A percentile compares a stretch with the other conserved stretches of the same genome.
Conservation (phyloP, 2,888 invertebrate species). For the Ganaspis brasiliensis region DNA sequence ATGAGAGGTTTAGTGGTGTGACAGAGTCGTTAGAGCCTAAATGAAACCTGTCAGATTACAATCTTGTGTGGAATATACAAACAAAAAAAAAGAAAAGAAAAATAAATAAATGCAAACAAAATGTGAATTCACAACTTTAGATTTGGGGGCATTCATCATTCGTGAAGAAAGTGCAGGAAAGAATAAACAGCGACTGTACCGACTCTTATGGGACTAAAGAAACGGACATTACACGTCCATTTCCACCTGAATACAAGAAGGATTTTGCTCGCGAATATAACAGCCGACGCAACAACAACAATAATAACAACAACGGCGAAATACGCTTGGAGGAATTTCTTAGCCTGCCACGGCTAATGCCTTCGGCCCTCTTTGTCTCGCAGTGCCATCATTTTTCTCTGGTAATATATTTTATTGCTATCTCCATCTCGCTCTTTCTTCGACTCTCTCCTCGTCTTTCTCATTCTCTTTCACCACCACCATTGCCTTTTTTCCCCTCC, state of each 20-base stretch:
- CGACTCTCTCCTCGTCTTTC: slow-evolving; percentile 42
- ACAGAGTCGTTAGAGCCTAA: slow-evolving; percentile 11
- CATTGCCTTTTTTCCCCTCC: slow-evolving; percentile 50
- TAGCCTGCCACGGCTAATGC: slow-evolving; percentile 71
- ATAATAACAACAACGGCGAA: slow-evolving; percentile 61
- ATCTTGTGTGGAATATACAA: neutral
- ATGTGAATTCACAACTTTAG: neutral
- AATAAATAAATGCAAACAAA: neutral
- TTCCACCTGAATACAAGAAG: slow-evolving; percentile 58
- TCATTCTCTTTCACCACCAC: slow-evolving; percentile 44
- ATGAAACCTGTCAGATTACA: slow-evolving; percentile 5
- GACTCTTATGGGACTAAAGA: neutral
- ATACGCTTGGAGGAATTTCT: slow-evolving; percentile 70
- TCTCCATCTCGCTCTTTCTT: slow-evolving; percentile 55
- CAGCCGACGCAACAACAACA: slow-evolving; percentile 17
- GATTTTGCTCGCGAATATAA: slow-evolving; percentile 47
- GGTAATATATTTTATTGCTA: slow-evolving; percentile 78
- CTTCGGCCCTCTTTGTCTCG: slow-evolving; percentile 73
- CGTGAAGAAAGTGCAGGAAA: neutral
- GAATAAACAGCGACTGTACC: neutral
- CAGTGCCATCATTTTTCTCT: slow-evolving; percentile 77
- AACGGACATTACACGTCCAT: slow-evolving; percentile 30
- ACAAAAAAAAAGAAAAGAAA: neutral
- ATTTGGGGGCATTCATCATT: slow-evolving; percentile 10
- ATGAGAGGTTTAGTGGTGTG: neutral